Evolutionary conservation across 2,888 invertebrate genomes (phyloP), one percentile per base, ranked within the genome.

Genomic region (Tipula confusa): DNA sequence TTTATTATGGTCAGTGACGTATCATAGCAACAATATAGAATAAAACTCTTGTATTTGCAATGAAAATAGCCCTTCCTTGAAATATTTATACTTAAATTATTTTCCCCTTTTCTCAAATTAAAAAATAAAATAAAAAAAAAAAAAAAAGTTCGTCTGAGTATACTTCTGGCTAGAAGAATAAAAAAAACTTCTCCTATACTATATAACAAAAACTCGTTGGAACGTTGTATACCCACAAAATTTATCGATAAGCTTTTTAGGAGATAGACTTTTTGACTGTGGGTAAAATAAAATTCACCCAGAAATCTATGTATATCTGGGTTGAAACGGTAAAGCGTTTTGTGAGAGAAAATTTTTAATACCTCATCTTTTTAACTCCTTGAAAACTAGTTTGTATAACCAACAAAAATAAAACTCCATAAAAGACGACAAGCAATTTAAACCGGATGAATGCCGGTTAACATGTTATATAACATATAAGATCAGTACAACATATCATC

Each of bases 1-100:
- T 80, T 80, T 64, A 64, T 64, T 64, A 64, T 64, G 64, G 64
- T 64, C 64, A 64, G 64, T 64, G 64, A 64, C 64, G 64, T 64
- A 64, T 64, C 64, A 24, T 64, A 64, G 64, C 64, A 64, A 64
- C 64, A 18, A 64, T n/a, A n/a, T 11, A 64, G 64, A 64, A 64
- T 24, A 64, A 18, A 64, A 24, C 9, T 24, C 24, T 64, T 11
- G 24, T 9, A 24, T 18, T 64, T 4, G 64, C 64, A 64, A 18
- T 64, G 64, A 9, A 64, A 24, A 64, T 24, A 64, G 64, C 64
- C 64, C 64, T 64, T 24, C 64, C 64, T 64, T 64, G 64, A 64
- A 64, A 9, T 9, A 43, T n/a, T n/a, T n/a, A n/a, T 43, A 43
- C n/a, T 3, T 15, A 64, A 64, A 64, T 64, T 18, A 64, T 64